phyloP scores from a whole-genome alignment of 2,113 vertebrate species.

The Gulo gulo region DNA sequence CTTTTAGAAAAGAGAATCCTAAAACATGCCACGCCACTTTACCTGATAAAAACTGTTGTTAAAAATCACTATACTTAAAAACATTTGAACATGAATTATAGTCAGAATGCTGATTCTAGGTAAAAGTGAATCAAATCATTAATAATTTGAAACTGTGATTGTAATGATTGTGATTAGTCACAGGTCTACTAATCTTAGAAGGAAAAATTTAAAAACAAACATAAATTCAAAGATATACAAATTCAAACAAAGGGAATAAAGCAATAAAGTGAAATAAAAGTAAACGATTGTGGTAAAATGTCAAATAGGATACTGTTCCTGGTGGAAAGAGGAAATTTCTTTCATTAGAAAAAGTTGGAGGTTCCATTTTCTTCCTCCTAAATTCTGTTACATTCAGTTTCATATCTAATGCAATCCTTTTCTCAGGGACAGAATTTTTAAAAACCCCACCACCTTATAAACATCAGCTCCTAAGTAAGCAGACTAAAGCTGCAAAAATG shows the following conservation, averaged over 20 bases:
- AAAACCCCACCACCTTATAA: not conserved
- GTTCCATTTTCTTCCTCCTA: slow-evolving; percentile 3
- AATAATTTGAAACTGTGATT: slow-evolving; percentile 10
- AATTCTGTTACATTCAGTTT: not conserved
- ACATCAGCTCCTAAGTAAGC: not conserved
- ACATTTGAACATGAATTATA: not conserved
- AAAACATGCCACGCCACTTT: slow-evolving; percentile 31
- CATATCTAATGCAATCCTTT: not conserved
- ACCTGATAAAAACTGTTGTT: slow-evolving; percentile 1
- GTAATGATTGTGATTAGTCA: not conserved
- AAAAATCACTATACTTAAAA: slow-evolving; percentile 26
- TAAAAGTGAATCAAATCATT: not conserved
- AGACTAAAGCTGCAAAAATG: not conserved
- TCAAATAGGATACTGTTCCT: not conserved
- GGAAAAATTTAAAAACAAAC: not conserved
- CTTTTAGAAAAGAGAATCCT: slow-evolving; percentile 30
- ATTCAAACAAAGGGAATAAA: not conserved
- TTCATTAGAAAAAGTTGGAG: not conserved
- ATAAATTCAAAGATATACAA: not conserved
- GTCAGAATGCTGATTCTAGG: not conserved
- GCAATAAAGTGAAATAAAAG: not conserved
- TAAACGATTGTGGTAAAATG: not conserved
- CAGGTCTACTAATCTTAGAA: not conserved
- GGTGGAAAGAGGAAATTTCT: not conserved
- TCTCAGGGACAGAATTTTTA: not conserved